Evolutionary conservation across 2,888 invertebrate genomes (phyloP).

Genomic region (Xestia sexstrigata): DNA sequence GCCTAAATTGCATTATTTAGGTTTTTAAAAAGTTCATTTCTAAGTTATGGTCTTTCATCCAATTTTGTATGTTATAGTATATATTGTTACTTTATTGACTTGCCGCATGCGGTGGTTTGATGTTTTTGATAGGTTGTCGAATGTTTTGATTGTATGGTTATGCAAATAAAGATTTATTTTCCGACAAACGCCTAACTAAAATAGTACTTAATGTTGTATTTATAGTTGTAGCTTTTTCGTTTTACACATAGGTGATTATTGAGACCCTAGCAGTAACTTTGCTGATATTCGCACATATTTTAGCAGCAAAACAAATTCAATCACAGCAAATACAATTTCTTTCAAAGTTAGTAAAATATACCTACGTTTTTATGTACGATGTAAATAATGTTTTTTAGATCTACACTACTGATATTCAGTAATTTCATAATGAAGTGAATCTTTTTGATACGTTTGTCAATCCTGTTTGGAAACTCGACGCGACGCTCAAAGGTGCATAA

Average conservation of each 20-base stretch:
- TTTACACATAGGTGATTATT: not conserved
- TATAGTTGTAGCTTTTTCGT: not conserved
- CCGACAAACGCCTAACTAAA: not conserved
- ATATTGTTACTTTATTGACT: slow-evolving; percentile 1
- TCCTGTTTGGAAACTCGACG: slow-evolving; percentile 57
- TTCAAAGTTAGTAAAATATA: not conserved
- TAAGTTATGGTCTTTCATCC: no score
- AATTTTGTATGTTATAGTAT: no score
- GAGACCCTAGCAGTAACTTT: no score
- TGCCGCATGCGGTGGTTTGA: slow-evolving; percentile 10
- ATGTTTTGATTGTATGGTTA: slow-evolving; percentile 13
- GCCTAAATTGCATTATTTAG: no score
- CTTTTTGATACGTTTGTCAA: slow-evolving; percentile 61
- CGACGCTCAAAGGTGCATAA: slow-evolving; percentile 63
- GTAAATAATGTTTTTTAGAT: not conserved
- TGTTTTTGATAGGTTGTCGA: slow-evolving; percentile 32
- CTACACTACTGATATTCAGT: not conserved
- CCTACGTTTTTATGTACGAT: not conserved
- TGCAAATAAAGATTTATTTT: not conserved
- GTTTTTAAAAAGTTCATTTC: no score
- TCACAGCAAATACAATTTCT: no score
- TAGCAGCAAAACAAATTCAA: not conserved
- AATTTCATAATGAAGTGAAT: slow-evolving; percentile 41
- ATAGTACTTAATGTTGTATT: not conserved
- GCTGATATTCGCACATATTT: not conserved